Evolutionary conservation across 1,140 invertebrate genomes (phyloP), one percentile per base, ranked within the genome.

Genomic region (Lethrus apterus): DNA sequence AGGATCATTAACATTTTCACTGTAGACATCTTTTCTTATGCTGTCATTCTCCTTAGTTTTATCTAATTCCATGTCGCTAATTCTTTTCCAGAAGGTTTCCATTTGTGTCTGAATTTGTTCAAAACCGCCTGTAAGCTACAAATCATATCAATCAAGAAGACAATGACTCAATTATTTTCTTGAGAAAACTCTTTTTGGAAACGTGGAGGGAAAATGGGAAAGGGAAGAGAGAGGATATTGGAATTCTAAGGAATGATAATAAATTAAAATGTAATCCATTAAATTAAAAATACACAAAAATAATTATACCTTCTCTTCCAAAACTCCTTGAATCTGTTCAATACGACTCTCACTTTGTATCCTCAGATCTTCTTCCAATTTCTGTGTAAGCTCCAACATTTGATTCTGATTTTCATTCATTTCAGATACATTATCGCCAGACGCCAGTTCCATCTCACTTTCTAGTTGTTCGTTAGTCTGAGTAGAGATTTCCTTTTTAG

Each of bases 81-180:
- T 40, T 53, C 64, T 64, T 18, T 55, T 41, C 50, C 56, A 59
- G 44, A 65, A 61, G 0, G 49, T 42, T 40, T 58, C 43, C 56
- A 65, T 64, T 52, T 64, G 59, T n/a, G 45, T 46, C 46, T 65
- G 58, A 30, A 65, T 58, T 30, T 57, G 57, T 19, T 54, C 44
- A 15, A 65, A 52, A 38, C 58, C 55, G 8, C 50, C 48, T 11
- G 58, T 52, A 17, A 64, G 49, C 55, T 62, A 33, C 13, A 38
- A 31, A 42, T 18, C 43, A 52, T 48, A 11, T 31, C n/a, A 24
- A 13, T 14, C 24, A 42, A 29, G 4, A 29, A 4, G 10, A 8
- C 32, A 34, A n/a, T n/a, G 5, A 33, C 5, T 33, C 14, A 33
- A 9, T 15, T 11, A 14, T 33, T 9, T 11, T 8, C 9, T 5